Percentiles rank a stretch among this genome's conserved stretches.
These are phyloP conservation scores for Thermophis baileyi DNA, from an alignment of 2,113 vertebrate species.

Conservation along the genomic window DNA sequence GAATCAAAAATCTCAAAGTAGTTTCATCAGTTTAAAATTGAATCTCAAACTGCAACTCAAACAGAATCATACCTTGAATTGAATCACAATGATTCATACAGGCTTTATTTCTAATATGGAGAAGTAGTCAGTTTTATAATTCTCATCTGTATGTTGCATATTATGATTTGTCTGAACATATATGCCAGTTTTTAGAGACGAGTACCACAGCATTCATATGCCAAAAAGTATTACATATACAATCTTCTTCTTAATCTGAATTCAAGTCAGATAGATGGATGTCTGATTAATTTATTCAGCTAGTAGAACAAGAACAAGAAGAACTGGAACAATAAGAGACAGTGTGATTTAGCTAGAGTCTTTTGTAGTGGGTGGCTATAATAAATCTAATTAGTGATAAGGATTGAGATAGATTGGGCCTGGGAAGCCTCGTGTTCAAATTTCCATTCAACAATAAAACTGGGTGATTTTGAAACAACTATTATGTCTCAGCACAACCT, in stretches of 20 bases:
- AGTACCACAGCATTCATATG: not conserved
- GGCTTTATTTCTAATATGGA: not conserved
- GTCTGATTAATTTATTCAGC: not conserved
- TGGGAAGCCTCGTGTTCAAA: not conserved
- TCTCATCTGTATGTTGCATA: not conserved
- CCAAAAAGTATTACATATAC: not conserved
- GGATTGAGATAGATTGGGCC: not conserved
- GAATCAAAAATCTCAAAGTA: not conserved
- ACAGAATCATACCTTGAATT: not conserved
- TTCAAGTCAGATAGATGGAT: not conserved
- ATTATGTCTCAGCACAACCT: not conserved
- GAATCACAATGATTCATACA: not conserved
- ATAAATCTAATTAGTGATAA: not conserved
- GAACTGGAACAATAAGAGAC: not conserved
- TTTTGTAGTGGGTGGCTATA: not conserved
- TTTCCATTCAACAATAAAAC: not conserved
- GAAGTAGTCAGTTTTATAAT: not conserved
- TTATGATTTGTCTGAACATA: not conserved
- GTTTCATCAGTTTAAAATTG: not conserved
- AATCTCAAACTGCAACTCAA: not conserved
- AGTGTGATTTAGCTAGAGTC: not conserved
- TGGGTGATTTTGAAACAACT: not conserved
- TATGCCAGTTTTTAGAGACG: not conserved
- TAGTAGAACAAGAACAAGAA: not conserved
- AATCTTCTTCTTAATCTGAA: not conserved